phyloP scores from a whole-genome alignment of 2,113 vertebrate species.

The Saiga tatarica region DNA sequence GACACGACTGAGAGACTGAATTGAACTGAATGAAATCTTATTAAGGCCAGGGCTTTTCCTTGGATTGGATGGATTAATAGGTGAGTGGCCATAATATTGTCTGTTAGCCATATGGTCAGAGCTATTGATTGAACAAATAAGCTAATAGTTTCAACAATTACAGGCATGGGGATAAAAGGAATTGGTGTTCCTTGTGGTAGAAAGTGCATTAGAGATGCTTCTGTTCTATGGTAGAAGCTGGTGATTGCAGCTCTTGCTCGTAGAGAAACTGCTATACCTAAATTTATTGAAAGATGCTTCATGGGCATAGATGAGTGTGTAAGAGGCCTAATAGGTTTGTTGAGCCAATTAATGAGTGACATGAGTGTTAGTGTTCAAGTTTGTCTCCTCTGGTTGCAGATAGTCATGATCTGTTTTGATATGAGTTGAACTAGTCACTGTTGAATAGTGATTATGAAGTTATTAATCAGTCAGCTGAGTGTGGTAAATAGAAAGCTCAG shows the following conservation, averaged over 20 bases:
- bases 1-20: accelerated
- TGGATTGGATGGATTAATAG: background rate
- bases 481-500: background rate
- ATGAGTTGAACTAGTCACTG: too few relatives aligned
- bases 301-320: background rate
- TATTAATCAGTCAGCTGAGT: background rate
- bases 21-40: background rate
- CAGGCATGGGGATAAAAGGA: background rate
- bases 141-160: background rate
- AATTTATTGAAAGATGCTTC: background rate
- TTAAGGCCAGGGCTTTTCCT: background rate
- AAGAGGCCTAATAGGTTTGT: background rate
- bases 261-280: background rate
- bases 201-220: background rate
- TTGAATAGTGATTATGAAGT: background rate
- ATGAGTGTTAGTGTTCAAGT: background rate
- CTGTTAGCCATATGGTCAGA: background rate
- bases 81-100: background rate
- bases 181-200: background rate
- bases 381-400: background rate
- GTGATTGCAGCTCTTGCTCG: background rate
- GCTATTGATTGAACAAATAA: background rate
- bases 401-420: background rate
- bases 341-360: background rate
- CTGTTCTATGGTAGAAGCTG: background rate